A percentile compares a stretch with the other conserved stretches of the same genome.
phyloP scores from a whole-genome alignment of 2,797 vertebrate species.

The Myripristis jacobus region DNA sequence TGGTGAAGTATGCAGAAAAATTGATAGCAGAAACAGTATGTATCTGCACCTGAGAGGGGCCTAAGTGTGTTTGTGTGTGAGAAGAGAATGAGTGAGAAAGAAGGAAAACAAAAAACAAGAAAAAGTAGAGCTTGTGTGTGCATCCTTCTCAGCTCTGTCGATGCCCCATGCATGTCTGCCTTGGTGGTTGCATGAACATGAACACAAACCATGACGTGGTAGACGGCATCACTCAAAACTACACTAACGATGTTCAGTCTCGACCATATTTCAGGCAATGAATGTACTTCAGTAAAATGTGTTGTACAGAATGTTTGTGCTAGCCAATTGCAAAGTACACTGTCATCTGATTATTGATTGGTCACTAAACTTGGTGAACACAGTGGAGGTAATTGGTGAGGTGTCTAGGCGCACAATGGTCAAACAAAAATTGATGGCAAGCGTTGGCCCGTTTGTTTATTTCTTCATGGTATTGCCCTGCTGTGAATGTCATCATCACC shows the following conservation, averaged over 20 bases:
- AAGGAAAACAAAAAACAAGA: conserved; percentile 2
- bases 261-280: conserved; percentile 8
- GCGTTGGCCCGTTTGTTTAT: background rate
- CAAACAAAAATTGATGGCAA: background rate
- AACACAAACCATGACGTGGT: conserved; percentile 12
- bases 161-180: conserved; percentile 54
- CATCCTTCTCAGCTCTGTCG: conserved; percentile 61
- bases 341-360: background rate
- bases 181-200: conserved; percentile 54
- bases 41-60: conserved; percentile 33
- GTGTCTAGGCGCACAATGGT: no score
- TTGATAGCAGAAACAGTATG: conserved; percentile 58
- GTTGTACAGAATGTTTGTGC: background rate
- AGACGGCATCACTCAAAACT: conserved; percentile 20
- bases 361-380: no score
- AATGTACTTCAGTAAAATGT: conserved; percentile 2
- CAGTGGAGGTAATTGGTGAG: no score
- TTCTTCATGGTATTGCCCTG: background rate
- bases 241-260: conserved; percentile 15
- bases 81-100: background rate
- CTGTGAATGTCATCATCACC: background rate
- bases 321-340: background rate
- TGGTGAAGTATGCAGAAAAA: conserved; percentile 46
- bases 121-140: conserved; percentile 36
- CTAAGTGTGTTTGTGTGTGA: conserved; percentile 30